Percentiles rank a stretch among this genome's conserved stretches.
These are phyloP conservation scores for Magallana nippona DNA, from an alignment of 2,888 invertebrate species.

Conservation along the genomic window DNA sequence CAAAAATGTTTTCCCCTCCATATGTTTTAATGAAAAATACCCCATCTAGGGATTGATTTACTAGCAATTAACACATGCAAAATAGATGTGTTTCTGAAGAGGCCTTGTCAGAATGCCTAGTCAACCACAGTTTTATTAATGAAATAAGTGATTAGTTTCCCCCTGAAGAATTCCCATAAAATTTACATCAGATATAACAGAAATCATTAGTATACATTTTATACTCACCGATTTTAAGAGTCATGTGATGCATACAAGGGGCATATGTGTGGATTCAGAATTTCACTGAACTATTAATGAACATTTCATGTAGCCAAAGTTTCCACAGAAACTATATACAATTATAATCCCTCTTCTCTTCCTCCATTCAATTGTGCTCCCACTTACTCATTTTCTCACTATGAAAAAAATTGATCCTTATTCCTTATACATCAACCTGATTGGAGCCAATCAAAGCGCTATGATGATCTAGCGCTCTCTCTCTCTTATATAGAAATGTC, in stretches of 20 bases:
- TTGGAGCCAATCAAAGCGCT: neutral
- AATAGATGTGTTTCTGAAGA: neutral
- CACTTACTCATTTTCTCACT: conserved; percentile 11
- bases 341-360: neutral
- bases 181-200: neutral
- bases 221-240: conserved; percentile 20
- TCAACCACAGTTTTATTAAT: neutral
- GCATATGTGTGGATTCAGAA: neutral
- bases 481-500: too few species aligned
- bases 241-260: neutral
- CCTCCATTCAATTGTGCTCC: neutral
- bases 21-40: too few species aligned
- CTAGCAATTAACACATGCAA: neutral
- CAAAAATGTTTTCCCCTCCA: too few species aligned
- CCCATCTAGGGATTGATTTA: too few species aligned
- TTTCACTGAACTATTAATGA: conserved; percentile 15
- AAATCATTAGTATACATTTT: neutral
- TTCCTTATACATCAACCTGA: conserved; percentile 15
- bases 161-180: conserved; percentile 4
- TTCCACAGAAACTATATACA: conserved; percentile 32
- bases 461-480: too few species aligned
- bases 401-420: conserved; percentile 14
- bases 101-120: neutral
- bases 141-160: neutral
- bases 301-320: conserved; percentile 18